Conservation (phyloP, 2,113 vertebrate genomes). For the Chaetodon auriga region DNA sequence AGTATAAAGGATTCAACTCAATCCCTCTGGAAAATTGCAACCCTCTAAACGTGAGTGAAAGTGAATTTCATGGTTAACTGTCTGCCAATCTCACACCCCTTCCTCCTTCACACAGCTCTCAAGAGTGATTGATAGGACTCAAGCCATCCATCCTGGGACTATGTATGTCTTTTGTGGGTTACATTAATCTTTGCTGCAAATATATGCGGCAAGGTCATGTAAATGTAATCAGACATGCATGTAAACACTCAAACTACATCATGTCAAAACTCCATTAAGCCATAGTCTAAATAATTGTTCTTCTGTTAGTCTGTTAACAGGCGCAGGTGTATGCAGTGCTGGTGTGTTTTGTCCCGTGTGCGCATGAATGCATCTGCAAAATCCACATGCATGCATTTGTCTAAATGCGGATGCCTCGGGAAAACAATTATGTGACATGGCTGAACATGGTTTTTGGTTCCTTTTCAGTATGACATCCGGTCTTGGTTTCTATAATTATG, state of each 20-base stretch:
- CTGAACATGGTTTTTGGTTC: neutral
- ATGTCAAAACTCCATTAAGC: neutral
- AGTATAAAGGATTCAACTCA: conserved; percentile 59
- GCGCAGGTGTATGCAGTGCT: neutral
- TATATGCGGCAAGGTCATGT: conserved; percentile 64
- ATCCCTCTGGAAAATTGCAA: conserved; percentile 72
- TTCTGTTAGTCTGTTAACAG: neutral
- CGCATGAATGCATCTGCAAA: neutral
- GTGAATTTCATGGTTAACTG: conserved; percentile 81
- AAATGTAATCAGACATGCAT: conserved; percentile 42
- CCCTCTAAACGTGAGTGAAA: conserved; percentile 65
- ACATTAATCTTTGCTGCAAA: conserved; percentile 63
- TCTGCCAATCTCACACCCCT: conserved; percentile 77
- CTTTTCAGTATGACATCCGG: neutral
- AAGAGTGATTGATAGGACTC: conserved; percentile 78
- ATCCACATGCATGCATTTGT: neutral
- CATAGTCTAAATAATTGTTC: neutral
- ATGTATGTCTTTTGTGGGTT: conserved; percentile 30
- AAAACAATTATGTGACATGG: conserved; percentile 33
- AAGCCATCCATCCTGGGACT: conserved; percentile 60
- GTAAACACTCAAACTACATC: conserved; percentile 27
- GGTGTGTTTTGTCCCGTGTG: neutral
- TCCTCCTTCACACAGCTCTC: conserved; percentile 67
- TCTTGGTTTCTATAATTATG: conserved; percentile 30
- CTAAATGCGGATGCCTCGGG: neutral